Evolutionary conservation across 2,113 vertebrate species (phyloP).

Genomic region (Thalassarche chlororhynchos): DNA sequence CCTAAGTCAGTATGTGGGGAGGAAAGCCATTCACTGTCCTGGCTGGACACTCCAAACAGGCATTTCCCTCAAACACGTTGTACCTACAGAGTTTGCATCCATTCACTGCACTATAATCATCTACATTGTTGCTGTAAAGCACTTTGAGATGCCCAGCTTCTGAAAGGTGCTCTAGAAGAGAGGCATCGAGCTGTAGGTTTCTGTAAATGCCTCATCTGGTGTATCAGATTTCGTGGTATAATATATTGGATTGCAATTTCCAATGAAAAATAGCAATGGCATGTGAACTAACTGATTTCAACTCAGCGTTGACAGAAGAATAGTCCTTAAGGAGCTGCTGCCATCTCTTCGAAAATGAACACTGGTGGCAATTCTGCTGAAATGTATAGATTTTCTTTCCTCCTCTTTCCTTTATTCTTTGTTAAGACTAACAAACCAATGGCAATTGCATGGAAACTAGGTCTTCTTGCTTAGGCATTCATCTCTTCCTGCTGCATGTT

Average conservation of each 20-base stretch:
- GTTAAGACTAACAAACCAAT: not conserved
- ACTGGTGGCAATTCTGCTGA: not conserved
- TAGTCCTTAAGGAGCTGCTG: not conserved
- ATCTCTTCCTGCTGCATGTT: not conserved
- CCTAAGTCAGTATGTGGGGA: not conserved
- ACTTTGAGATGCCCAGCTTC: not conserved
- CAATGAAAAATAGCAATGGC: not conserved
- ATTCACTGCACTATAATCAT: not conserved
- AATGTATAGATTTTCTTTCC: constrained; percentile 2
- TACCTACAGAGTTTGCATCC: not conserved
- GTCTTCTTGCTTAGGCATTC: not conserved
- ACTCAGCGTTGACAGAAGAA: not conserved
- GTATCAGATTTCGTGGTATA: not conserved
- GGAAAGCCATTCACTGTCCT: not conserved
- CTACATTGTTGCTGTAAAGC: not conserved
- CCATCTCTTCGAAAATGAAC: not conserved
- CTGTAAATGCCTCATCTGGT: not conserved
- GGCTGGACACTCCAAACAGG: not conserved
- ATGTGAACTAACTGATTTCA: not conserved
- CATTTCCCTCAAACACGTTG: not conserved
- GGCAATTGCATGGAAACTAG: not conserved
- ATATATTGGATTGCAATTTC: not conserved
- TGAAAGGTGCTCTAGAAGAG: not conserved
- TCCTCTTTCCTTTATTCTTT: not conserved
- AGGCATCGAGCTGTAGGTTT: not conserved